Evolutionary conservation across 2,888 invertebrate species (phyloP).

Genomic region (Parelbella ahira): DNA sequence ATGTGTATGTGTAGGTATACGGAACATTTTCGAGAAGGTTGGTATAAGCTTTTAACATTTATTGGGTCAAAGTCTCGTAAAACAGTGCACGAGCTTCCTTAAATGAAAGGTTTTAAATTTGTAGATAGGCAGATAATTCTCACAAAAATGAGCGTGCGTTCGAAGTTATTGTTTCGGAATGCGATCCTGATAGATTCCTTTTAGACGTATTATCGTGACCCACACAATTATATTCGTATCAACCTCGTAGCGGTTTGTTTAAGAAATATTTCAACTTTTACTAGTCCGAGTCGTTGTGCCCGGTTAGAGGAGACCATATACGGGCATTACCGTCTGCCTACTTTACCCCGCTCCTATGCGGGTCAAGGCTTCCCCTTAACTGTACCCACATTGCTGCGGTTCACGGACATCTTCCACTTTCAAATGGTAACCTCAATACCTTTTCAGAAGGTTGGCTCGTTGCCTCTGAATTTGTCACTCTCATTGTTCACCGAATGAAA

Average conservation of each 20-base stretch:
- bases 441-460: constrained; percentile 5
- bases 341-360: constrained; percentile 10
- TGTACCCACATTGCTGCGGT: constrained; percentile 16
- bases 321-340: constrained; percentile 17
- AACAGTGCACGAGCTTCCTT: constrained; percentile 12
- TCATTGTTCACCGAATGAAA: constrained; percentile 5
- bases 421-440: constrained; percentile 13
- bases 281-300: constrained; percentile 2
- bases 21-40: too few species aligned
- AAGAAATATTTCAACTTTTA: constrained; percentile 5
- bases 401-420: constrained; percentile 23
- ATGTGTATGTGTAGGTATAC: too few species aligned
- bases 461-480: neutral
- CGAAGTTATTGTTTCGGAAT: too few species aligned
- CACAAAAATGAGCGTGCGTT: too few species aligned
- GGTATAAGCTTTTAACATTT: constrained; percentile 23
- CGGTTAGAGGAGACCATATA: constrained; percentile 6
- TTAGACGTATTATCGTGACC: too few species aligned
- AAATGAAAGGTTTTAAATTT: too few species aligned
- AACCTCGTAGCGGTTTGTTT: constrained; percentile 6
- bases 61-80: constrained; percentile 22
- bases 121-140: too few species aligned
- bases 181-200: constrained; percentile 9
- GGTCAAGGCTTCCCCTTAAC: constrained; percentile 19
- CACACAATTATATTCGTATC: too few species aligned